Conservation (phyloP, 2,888 invertebrate genomes). For the Ophion obscuratus region DNA sequence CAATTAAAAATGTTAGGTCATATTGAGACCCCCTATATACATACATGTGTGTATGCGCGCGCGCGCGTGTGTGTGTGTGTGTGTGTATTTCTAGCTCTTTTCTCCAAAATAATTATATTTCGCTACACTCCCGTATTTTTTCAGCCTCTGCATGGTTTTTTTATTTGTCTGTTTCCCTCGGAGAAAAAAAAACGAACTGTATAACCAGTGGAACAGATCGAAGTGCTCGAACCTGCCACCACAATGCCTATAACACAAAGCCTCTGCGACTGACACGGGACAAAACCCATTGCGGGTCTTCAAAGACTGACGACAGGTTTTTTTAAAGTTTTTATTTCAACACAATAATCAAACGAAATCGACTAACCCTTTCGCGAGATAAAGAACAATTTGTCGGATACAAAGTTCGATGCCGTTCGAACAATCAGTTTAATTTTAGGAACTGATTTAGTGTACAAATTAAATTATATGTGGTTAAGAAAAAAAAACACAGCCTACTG, state of each 20-base stretch:
- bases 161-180: constrained; percentile 10
- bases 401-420: too few relatives aligned
- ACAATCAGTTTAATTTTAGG: too few relatives aligned
- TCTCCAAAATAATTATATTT: constrained; percentile 21
- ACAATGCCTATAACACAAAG: constrained; percentile 3
- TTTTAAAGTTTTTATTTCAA: background rate
- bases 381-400: too few relatives aligned
- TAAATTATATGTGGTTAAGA: too few relatives aligned
- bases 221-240: background rate
- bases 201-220: constrained; percentile 6
- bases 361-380: too few relatives aligned
- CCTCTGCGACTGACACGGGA: constrained; percentile 29
- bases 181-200: background rate
- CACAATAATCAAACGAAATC: background rate
- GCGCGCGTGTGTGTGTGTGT: too few relatives aligned
- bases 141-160: background rate
- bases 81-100: background rate
- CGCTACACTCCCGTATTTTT: background rate
- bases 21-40: too few relatives aligned
- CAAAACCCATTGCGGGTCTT: background rate
- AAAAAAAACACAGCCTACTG: too few relatives aligned
- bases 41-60: too few relatives aligned
- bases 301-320: background rate
- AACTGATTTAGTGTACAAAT: too few relatives aligned
- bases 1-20: too few relatives aligned